Evolutionary conservation across 2,888 invertebrate species (phyloP).

Genomic region (Chydorus sphaericus): DNA sequence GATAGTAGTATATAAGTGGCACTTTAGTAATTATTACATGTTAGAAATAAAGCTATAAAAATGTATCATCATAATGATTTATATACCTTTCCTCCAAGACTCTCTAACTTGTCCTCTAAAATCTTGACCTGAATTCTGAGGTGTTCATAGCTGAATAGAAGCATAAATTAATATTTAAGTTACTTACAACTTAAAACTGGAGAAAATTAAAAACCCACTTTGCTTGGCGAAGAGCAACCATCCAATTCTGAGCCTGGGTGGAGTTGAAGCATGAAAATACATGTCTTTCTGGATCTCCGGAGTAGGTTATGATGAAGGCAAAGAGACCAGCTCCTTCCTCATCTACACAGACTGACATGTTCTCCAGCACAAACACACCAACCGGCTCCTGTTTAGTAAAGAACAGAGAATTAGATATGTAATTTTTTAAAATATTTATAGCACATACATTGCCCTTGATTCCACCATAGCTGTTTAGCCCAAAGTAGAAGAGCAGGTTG

Average conservation of each 20-base stretch:
- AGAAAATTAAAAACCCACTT: conserved; percentile 29
- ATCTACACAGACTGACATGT: conserved; percentile 51
- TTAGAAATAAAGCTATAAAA: background rate
- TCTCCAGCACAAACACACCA: conserved; percentile 59
- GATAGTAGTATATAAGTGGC: too few species aligned
- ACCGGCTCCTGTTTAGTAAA: conserved; percentile 35
- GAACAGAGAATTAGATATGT: too few species aligned
- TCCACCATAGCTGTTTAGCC: conserved; percentile 49
- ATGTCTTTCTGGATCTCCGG: conserved; percentile 49
- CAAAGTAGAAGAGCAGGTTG: conserved; percentile 62
- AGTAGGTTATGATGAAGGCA: conserved; percentile 57
- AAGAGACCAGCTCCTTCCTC: conserved; percentile 44
- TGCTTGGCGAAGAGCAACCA: conserved; percentile 45
- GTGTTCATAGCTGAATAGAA: conserved; percentile 41
- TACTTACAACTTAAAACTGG: background rate
- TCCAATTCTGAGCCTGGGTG: conserved; percentile 54
- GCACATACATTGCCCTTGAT: conserved; percentile 36
- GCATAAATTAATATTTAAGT: conserved; percentile 5
- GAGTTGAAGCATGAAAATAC: conserved; percentile 54
- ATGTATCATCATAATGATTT: background rate
- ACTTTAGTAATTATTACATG: too few species aligned
- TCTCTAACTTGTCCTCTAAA: conserved; percentile 48
- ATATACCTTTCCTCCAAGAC: conserved; percentile 47
- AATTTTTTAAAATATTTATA: too few species aligned
- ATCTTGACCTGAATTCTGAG: conserved; percentile 45